Conservation (phyloP, 2,888 invertebrate genomes). For the Mycalesis mineus region DNA sequence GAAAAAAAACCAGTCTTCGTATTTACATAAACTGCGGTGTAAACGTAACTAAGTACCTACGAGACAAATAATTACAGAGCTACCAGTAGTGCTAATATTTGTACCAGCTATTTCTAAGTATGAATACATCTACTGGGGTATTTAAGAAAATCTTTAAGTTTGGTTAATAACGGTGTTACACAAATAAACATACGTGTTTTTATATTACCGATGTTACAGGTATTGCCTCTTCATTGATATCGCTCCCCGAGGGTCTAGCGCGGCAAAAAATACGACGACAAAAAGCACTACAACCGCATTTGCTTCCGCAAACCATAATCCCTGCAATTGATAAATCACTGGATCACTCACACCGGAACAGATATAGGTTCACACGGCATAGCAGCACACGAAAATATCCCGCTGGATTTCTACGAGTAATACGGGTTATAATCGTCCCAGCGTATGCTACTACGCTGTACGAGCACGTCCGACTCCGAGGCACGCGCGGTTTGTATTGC, state of each 20-base stretch:
- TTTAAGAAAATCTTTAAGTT: not conserved
- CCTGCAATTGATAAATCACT: constrained; percentile 3
- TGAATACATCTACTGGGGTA: too few species aligned
- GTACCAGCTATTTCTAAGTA: too few species aligned
- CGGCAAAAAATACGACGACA: constrained; percentile 64
- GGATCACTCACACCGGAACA: not conserved
- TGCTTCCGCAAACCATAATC: constrained; percentile 23
- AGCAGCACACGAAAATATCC: constrained; percentile 55
- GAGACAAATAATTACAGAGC: too few species aligned
- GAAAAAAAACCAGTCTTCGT: not conserved
- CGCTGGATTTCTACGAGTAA: constrained; percentile 33
- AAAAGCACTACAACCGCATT: constrained; percentile 57
- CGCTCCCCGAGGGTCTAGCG: constrained; percentile 38
- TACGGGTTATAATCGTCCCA: constrained; percentile 24
- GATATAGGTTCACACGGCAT: constrained; percentile 38
- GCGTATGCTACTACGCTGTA: constrained; percentile 25
- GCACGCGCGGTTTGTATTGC: constrained; percentile 22
- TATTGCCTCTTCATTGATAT: constrained; percentile 37
- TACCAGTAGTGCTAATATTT: too few species aligned
- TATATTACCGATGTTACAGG: constrained; percentile 54
- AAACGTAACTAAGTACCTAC: too few species aligned
- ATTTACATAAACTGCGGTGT: too few species aligned
- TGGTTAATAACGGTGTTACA: constrained; percentile 16
- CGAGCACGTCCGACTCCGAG: constrained; percentile 24
- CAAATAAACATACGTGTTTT: constrained; percentile 22